Evolutionary conservation across 2,888 invertebrate genomes (phyloP).

Genomic region (Folsomia candida): DNA sequence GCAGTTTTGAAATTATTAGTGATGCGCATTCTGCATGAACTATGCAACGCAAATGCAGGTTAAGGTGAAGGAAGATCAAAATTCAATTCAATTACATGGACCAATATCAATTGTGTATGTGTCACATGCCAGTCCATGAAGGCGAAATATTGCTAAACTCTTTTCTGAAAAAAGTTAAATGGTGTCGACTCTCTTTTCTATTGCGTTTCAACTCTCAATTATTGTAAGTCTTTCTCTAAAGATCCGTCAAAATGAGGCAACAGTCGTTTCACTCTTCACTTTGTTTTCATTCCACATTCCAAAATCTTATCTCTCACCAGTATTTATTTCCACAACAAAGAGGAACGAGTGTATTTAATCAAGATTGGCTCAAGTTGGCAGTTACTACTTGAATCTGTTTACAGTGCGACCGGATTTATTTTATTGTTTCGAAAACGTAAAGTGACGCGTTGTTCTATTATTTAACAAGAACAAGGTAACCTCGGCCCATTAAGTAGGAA

Average conservation of each 20-base stretch:
- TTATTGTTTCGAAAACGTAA: neutral
- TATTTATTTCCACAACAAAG: neutral
- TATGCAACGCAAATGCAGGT: too few species aligned
- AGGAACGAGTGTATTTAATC: neutral
- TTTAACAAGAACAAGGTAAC: slow-evolving; percentile 17
- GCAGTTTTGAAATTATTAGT: too few species aligned
- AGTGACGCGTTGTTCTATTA: slow-evolving; percentile 11
- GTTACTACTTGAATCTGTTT: neutral
- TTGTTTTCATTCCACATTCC: neutral
- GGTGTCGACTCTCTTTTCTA: too few species aligned
- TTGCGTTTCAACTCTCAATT: neutral
- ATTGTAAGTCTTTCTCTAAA: neutral
- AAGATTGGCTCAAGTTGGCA: neutral
- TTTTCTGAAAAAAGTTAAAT: too few species aligned
- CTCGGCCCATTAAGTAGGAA: slow-evolving; percentile 6
- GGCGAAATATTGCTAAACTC: too few species aligned
- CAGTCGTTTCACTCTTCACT: neutral
- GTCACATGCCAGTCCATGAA: neutral
- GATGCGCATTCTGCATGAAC: too few species aligned
- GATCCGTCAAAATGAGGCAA: neutral
- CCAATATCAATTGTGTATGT: neutral
- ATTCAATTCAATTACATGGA: neutral
- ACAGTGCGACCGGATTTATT: neutral
- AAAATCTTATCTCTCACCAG: neutral
- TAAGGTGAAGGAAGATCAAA: neutral